These are phyloP conservation scores for Rhincodon typus DNA, from an alignment of 2,797 vertebrate genomes.

Conservation along the genomic window DNA sequence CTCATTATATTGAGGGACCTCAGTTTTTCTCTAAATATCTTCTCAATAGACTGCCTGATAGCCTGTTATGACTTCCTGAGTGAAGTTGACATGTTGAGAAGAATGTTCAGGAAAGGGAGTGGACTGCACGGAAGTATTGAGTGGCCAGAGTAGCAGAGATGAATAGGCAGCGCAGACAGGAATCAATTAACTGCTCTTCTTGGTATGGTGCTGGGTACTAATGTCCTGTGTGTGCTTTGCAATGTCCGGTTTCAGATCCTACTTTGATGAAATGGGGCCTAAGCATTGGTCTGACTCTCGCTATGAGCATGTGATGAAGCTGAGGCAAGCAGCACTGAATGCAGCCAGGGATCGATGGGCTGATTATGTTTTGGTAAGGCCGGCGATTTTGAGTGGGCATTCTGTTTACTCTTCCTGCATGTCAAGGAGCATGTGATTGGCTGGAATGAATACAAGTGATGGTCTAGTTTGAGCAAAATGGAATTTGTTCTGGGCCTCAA, in stretches of 20 bases:
- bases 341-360: slow-evolving; percentile 84
- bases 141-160: neutral
- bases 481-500: neutral
- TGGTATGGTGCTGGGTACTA: neutral
- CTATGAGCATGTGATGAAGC: slow-evolving; percentile 83
- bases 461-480: neutral
- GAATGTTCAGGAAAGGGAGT: neutral
- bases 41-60: neutral
- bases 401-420: neutral
- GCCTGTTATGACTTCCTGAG: neutral
- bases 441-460: neutral
- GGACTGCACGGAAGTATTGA: neutral
- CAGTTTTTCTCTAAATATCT: too few species aligned
- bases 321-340: slow-evolving; percentile 79
- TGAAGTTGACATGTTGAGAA: neutral
- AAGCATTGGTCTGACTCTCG: slow-evolving; percentile 78
- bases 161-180: too few species aligned
- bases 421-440: neutral
- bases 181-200: neutral
- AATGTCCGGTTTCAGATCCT: slow-evolving; percentile 53
- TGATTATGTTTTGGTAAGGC: slow-evolving; percentile 80
- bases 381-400: neutral
- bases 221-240: neutral
- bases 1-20: too few species aligned
- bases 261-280: slow-evolving; percentile 70